Percentiles rank a stretch among this genome's conserved stretches.
These are phyloP conservation scores for Phanerotoma sp. DNA, from an alignment of 2,888 invertebrate genomes.

Conservation along the genomic window DNA sequence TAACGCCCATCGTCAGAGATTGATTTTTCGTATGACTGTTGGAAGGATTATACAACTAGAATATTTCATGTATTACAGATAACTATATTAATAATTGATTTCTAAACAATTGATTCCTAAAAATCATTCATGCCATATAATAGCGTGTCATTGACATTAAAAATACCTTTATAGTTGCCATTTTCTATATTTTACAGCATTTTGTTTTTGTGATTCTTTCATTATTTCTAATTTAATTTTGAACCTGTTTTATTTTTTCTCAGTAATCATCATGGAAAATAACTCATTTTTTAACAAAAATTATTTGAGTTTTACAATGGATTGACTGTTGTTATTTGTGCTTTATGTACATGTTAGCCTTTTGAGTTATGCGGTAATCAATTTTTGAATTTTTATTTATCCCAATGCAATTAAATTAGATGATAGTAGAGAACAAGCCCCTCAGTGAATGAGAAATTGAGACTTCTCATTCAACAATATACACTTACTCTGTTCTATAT, in stretches of 20 bases:
- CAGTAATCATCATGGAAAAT: not conserved
- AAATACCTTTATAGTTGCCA: too few species aligned
- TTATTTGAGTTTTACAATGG: not conserved
- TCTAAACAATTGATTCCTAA: too few species aligned
- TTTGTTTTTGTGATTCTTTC: too few species aligned
- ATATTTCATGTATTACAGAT: constrained; percentile 1
- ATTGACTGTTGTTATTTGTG: not conserved
- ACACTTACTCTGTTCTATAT: constrained; percentile 10
- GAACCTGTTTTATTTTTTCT: constrained; percentile 2
- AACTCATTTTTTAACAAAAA: not conserved
- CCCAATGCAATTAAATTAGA: not conserved
- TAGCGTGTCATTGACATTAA: too few species aligned
- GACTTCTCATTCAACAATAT: constrained; percentile 6
- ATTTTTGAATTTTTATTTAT: constrained; percentile 3
- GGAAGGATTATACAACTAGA: not conserved
- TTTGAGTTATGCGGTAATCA: not conserved
- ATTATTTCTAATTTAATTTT: too few species aligned
- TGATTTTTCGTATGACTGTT: constrained; percentile 21
- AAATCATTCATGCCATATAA: too few species aligned
- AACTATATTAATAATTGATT: not conserved
- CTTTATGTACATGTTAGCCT: not conserved
- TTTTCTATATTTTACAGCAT: too few species aligned
- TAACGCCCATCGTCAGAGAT: constrained; percentile 23
- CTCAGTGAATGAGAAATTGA: constrained; percentile 2
- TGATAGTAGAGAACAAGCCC: constrained; percentile 19